Evolutionary conservation across 2,797 vertebrate species (phyloP).

Genomic region (Spinus olivaceus): DNA sequence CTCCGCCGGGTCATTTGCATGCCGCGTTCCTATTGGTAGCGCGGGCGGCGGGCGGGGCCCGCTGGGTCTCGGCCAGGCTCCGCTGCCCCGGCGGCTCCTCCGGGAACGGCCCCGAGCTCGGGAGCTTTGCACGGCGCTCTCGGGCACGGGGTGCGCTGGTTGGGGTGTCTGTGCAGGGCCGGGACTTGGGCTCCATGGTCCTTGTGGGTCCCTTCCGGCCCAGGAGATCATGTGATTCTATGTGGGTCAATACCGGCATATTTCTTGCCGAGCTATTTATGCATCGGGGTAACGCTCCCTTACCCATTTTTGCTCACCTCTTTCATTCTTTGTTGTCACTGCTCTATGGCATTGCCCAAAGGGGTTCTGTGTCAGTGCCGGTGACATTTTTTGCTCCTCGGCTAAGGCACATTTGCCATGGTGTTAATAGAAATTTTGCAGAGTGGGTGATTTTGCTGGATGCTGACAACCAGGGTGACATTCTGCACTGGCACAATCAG

Average conservation of each 20-base stretch:
- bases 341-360: neutral
- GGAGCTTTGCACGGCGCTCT: neutral
- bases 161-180: neutral
- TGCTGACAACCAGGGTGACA: neutral
- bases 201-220: neutral
- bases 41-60: neutral
- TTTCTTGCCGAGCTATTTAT: accelerated
- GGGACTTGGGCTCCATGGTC: neutral
- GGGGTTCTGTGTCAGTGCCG: accelerated
- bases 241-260: accelerated
- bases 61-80: neutral
- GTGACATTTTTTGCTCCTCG: neutral
- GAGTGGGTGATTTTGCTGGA: neutral
- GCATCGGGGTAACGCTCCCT: accelerated
- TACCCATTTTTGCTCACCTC: neutral
- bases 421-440: neutral
- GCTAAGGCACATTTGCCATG: neutral
- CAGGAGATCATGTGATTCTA: neutral
- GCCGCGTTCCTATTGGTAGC: neutral
- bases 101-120: accelerated
- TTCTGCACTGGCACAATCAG: neutral
- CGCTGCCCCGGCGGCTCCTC: neutral
- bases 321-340: neutral
- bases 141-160: accelerated
- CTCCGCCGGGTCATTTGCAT: neutral